phyloP scores from a whole-genome alignment of 2,888 invertebrate genomes.

The Tromatobia lineatoria region DNA sequence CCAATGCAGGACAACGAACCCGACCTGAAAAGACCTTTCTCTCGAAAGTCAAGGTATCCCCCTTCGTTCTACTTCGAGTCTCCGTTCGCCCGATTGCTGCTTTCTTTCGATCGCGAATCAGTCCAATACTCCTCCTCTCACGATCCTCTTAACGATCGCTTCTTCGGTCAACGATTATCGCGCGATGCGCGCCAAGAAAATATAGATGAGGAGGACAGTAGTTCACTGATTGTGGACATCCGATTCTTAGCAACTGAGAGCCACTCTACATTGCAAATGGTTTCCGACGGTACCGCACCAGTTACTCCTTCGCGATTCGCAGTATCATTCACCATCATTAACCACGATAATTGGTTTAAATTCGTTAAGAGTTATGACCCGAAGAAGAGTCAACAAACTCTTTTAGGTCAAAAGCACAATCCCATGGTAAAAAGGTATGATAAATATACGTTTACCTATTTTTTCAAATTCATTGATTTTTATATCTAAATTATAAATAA shows the following conservation, averaged over 20 bases:
- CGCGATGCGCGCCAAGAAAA: not conserved
- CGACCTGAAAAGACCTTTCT: conserved; percentile 76
- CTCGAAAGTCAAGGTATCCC: conserved; percentile 71
- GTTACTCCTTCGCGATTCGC: conserved; percentile 39
- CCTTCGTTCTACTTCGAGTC: conserved; percentile 69
- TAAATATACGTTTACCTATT: too few relatives aligned
- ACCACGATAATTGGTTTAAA: conserved; percentile 65
- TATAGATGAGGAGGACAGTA: not conserved
- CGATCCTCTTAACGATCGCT: not conserved
- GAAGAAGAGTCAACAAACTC: not conserved
- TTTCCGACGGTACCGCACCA: conserved; percentile 4
- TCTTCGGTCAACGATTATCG: not conserved
- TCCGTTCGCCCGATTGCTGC: conserved; percentile 61
- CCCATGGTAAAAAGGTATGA: too few relatives aligned
- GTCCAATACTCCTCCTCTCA: conserved; percentile 3
- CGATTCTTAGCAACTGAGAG: not conserved
- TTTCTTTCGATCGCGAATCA: conserved; percentile 61
- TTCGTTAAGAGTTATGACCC: conserved; percentile 40
- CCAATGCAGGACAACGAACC: conserved; percentile 74
- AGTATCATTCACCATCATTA: conserved; percentile 55
- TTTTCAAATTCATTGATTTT: too few relatives aligned
- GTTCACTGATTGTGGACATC: not conserved
- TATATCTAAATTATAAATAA: too few relatives aligned
- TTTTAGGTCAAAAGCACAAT: too few relatives aligned
- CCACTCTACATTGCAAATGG: not conserved